phyloP scores from a whole-genome alignment of 2,888 invertebrate species.

The Pandemis heparana region DNA sequence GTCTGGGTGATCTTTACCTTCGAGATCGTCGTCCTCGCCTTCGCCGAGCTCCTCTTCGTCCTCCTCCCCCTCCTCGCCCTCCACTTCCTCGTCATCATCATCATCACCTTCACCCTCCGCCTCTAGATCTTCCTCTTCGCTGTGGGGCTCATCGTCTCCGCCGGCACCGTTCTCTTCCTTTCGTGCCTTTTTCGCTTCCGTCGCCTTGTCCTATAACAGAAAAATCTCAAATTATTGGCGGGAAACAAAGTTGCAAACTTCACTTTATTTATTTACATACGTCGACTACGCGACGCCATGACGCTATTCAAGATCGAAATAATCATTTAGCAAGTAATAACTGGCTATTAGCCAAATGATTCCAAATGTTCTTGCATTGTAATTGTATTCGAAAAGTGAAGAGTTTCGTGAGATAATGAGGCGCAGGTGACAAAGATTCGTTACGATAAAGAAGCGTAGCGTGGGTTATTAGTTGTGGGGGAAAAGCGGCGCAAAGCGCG shows the following conservation, averaged over 20 bases:
- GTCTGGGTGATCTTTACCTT: slow-evolving; percentile 68
- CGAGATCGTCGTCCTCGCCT: slow-evolving; percentile 88
- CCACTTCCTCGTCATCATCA: slow-evolving; percentile 87
- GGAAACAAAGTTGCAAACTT: slow-evolving; percentile 19
- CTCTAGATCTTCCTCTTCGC: slow-evolving; percentile 89
- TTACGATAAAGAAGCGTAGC: slow-evolving; percentile 80
- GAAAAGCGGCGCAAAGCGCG: slow-evolving; percentile 65
- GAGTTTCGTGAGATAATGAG: slow-evolving; percentile 66
- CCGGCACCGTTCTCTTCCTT: slow-evolving; percentile 92
- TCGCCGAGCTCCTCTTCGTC: slow-evolving; percentile 88
- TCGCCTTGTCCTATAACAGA: slow-evolving; percentile 87
- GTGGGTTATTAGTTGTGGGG: slow-evolving; percentile 78
- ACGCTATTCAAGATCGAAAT: slow-evolving; percentile 60
- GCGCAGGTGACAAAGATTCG: slow-evolving; percentile 79
- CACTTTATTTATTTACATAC: slow-evolving; percentile 52
- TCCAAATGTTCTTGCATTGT: slow-evolving; percentile 53
- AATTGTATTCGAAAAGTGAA: slow-evolving; percentile 57
- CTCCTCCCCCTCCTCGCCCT: slow-evolving; percentile 87
- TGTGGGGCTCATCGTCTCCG: slow-evolving; percentile 85
- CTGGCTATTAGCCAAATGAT: slow-evolving; percentile 70
- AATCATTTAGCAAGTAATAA: slow-evolving; percentile 56
- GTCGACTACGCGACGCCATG: slow-evolving; percentile 50
- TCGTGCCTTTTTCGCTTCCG: slow-evolving; percentile 92
- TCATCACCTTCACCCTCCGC: slow-evolving; percentile 86
- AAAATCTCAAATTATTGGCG: slow-evolving; percentile 35